Evolutionary conservation across 2,888 invertebrate genomes (phyloP), one percentile per base, ranked within the genome.

Genomic region (Lycia hirtaria): DNA sequence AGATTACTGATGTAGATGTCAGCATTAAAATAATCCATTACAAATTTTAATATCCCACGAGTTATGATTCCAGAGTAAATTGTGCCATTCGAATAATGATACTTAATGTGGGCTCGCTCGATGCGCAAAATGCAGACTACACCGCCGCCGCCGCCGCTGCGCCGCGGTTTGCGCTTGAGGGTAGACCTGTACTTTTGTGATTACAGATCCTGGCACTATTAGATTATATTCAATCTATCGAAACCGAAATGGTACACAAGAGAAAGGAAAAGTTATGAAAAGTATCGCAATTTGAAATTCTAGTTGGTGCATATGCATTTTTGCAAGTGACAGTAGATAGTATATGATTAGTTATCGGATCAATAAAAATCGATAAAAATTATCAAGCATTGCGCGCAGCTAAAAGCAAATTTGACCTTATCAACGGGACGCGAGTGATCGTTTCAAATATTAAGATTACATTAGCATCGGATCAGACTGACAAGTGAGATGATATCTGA

Each of bases 81-180:
- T 86, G 84, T 88, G 83, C 87, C 85, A 88, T 90, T 89, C 82
- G 77, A 80, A 82, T 89, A 90, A 90, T 90, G 87, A 88, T 77
- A 83, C 84, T 80, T 89, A 90, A 91, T 90, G 83, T 82, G 80
- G 79, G 85, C 66, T 78, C 76, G 75, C 74, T 81, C 78, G 80
- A 83, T 81, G 78, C 68, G 75, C 76, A 77, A 80, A 76, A 68
- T 69, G 66, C 62, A 65, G 59, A 44, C 53, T 65, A 64, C 68
- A 65, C 66, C 65, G 60, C 61, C 61, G 62, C 49, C 44, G 57
- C 62, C n/a, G n/a, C n/a, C n/a, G n/a, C n/a, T n/a, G 54, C 65
- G 61, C 61, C 66, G 58, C 45, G 68, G 62, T 69, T 51, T 50
- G 58, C 65, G 69, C 71, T 71, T 56, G 59, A 69, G 65, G 70